A percentile compares a stretch with the other conserved stretches of the same genome.
Conservation (phyloP, 2,113 vertebrate species). For the Struthidea cinerea region DNA sequence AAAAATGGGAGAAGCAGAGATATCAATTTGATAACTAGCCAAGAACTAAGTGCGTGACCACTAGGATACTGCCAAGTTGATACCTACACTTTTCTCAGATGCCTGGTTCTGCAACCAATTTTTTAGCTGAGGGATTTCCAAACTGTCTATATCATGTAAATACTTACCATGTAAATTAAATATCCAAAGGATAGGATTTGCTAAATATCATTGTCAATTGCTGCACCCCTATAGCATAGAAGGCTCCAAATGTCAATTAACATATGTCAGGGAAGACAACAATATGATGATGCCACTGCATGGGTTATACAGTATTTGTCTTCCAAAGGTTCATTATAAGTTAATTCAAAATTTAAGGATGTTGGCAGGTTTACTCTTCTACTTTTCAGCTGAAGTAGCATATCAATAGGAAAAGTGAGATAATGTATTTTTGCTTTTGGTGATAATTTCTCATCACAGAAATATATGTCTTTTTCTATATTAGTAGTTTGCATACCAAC, state of each 20-base stretch:
- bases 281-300: background rate
- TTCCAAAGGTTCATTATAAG: background rate
- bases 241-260: background rate
- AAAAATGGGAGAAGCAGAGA: background rate
- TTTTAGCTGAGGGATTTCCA: background rate
- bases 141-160: background rate
- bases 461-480: background rate
- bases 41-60: background rate
- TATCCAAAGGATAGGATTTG: background rate
- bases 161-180: background rate
- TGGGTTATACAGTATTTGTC: background rate
- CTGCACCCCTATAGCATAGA: background rate
- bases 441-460: background rate
- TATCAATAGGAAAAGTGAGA: background rate
- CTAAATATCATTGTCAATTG: background rate
- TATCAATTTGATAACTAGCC: background rate
- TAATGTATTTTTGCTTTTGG: background rate
- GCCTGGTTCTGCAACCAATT: background rate
- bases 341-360: background rate
- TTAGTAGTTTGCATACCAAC: constrained; percentile 80
- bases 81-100: background rate
- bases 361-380: background rate
- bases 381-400: background rate
- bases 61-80: background rate
- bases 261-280: background rate